Base-by-base conservation (phyloP, 2,797 vertebrate species). In the Centropyge bicolor region DNA sequence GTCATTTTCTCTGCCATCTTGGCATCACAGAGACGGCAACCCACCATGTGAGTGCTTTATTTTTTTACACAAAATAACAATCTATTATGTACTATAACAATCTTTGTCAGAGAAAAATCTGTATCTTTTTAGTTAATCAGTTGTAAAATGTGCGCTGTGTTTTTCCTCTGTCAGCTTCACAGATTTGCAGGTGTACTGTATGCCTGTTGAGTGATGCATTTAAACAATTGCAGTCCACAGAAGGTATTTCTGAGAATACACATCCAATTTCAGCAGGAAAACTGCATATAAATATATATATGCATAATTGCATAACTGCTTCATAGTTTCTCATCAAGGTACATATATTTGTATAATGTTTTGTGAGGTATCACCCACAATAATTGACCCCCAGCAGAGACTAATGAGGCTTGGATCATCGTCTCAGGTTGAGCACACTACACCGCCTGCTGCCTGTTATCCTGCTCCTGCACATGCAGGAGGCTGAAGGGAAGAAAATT, bases 11-110 rank as follows among this genome's bases (percentile, higher is more conserved):
- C 72, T 74, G 20, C 78, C 73, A 54, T 56, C 80, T 60, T 55
- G 74, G 71, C 78, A 74, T 76, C 68, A 69, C 52, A 82, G 67
- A 74, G 70, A 76, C 76, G 40, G 64, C 41, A 66, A 43, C 22
- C 56, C 20, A 65, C 20, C 82, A 90, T 0, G 93, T 94, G 78
- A 92, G 90, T 93, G 64, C 22, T 67, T 80, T 43, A 40, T 70
- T 69, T 71, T 71, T 74, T 70, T 79, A 52, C n/a, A 41, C 6
- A 35, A 16, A 74, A 14, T 73, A 70, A 55, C 56, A 8, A 68
- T 74, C 17, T 43, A 17, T 71, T 69, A 62, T 17, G 2, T 40
- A 49, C 40, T n/a, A 45, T 43, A 48, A 59, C 72, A 59, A 43
- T 82, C 11, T 75, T 67, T 81, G 9, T 71, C 1, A 14, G 55